A percentile compares a stretch with the other conserved stretches of the same genome.
Evolutionary conservation across 2,888 invertebrate species (phyloP).

Genomic region (Serripes groenlandicus): DNA sequence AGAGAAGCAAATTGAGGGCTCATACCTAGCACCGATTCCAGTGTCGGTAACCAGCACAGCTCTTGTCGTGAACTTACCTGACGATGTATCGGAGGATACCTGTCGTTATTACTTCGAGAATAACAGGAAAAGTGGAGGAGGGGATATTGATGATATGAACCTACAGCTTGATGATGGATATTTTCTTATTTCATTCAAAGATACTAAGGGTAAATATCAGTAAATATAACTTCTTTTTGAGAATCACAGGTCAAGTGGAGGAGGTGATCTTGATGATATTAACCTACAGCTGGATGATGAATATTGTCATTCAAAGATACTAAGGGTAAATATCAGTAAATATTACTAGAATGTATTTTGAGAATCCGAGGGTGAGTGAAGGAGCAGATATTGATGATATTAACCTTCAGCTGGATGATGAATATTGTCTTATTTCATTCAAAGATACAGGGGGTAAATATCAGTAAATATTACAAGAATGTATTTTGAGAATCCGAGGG

Average conservation of each 20-base stretch:
- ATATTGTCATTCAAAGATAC: neutral
- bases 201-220: constrained; percentile 36
- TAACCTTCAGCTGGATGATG: constrained; percentile 6
- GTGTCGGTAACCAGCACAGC: constrained; percentile 40
- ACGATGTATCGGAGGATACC: constrained; percentile 38
- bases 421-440: constrained; percentile 51
- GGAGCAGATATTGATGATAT: constrained; percentile 13
- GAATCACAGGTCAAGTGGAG: neutral
- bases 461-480: neutral
- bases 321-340: neutral
- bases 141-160: constrained; percentile 43
- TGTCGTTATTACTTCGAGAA: constrained; percentile 58
- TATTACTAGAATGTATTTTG: constrained; percentile 45
- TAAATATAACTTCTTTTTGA: neutral
- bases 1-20: constrained; percentile 44
- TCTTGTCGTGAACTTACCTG: constrained; percentile 30
- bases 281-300: neutral
- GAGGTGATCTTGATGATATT: neutral
- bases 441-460: constrained; percentile 40
- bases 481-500: constrained; percentile 57
- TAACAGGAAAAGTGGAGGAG: constrained; percentile 46
- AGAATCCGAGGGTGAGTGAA: constrained; percentile 45
- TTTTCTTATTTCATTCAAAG: constrained; percentile 50
- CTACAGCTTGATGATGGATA: constrained; percentile 31
- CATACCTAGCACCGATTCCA: constrained; percentile 27